Conservation (phyloP, 2,113 vertebrate genomes). For the Chunga burmeisteri region DNA sequence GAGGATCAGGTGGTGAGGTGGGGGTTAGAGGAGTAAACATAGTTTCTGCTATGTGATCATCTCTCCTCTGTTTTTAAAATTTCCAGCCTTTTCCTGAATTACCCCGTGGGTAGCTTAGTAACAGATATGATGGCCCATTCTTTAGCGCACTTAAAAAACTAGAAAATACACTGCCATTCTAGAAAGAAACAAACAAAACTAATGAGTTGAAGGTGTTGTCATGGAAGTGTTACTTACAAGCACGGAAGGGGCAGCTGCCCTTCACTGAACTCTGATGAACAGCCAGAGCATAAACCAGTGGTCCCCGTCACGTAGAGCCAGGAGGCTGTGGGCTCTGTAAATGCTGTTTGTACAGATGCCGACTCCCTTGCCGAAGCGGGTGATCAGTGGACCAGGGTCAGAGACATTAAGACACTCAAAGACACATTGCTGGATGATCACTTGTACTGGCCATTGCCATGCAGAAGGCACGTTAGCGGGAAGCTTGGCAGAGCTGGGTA, state of each 20-base stretch:
- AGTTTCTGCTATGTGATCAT: conserved; percentile 9
- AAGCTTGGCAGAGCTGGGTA: neutral
- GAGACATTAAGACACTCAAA: neutral
- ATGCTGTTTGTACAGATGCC: neutral
- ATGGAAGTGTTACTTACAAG: neutral
- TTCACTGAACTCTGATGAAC: neutral
- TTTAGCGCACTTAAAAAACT: neutral
- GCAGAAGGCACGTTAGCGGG: neutral
- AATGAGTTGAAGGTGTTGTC: conserved; percentile 28
- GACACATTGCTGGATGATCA: neutral
- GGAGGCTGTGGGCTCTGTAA: neutral
- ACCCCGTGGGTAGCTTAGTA: neutral
- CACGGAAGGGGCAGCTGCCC: neutral
- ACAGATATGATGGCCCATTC: neutral
- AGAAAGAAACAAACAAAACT: conserved; percentile 15
- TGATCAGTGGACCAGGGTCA: neutral
- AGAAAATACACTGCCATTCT: neutral
- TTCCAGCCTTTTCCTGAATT: neutral
- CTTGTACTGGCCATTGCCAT: neutral
- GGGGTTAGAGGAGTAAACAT: conserved; percentile 21
- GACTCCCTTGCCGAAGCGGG: neutral
- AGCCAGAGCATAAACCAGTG: neutral
- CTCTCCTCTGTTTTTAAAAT: conserved; percentile 24
- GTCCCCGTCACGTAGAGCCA: neutral
- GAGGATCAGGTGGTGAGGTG: conserved; percentile 4